Evolutionary conservation across 37 sponge, comb jelly and placozoan genomes (phyloP).

Genomic region (Petrosia ficiformis): DNA sequence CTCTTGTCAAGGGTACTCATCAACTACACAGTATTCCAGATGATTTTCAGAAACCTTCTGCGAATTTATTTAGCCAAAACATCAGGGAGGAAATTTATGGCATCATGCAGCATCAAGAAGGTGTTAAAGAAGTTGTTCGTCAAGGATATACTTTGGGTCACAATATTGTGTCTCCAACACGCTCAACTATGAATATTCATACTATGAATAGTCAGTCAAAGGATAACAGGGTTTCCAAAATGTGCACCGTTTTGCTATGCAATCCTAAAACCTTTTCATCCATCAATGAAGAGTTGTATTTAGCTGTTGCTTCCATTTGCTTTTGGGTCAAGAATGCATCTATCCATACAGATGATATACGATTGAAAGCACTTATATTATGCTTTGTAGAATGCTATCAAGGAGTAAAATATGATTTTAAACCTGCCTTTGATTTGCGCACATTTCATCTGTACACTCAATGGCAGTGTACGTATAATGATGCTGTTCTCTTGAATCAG

Average conservation of each 20-base stretch:
- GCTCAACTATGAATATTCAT: background rate
- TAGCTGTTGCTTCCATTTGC: slow-evolving; percentile 15
- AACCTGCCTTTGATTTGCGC: background rate
- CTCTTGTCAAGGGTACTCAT: slow-evolving; percentile 4
- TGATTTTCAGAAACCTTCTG: background rate
- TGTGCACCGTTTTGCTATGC: background rate
- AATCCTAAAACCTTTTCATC: background rate
- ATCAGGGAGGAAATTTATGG: slow-evolving; percentile 22
- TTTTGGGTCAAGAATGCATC: slow-evolving; percentile 22
- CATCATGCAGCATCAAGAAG: background rate
- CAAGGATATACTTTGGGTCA: background rate
- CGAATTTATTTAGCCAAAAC: background rate
- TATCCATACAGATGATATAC: background rate
- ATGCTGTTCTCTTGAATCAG: slow-evolving; percentile 24
- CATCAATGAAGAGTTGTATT: slow-evolving; percentile 7
- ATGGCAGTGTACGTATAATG: slow-evolving; percentile 63
- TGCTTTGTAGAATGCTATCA: slow-evolving; percentile 26
- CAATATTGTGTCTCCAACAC: background rate
- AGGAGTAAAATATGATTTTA: background rate
- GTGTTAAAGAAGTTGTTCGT: slow-evolving; percentile 31
- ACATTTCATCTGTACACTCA: slow-evolving; percentile 44
- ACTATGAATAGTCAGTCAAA: background rate
- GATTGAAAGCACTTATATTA: slow-evolving; percentile 24
- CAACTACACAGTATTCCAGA: slow-evolving; percentile 18
- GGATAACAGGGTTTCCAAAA: background rate